A percentile compares a stretch with the other conserved stretches of the same genome.
These are phyloP conservation scores for Leucopsar rothschildi DNA, from an alignment of 2,113 vertebrate species.

Conservation along the genomic window DNA sequence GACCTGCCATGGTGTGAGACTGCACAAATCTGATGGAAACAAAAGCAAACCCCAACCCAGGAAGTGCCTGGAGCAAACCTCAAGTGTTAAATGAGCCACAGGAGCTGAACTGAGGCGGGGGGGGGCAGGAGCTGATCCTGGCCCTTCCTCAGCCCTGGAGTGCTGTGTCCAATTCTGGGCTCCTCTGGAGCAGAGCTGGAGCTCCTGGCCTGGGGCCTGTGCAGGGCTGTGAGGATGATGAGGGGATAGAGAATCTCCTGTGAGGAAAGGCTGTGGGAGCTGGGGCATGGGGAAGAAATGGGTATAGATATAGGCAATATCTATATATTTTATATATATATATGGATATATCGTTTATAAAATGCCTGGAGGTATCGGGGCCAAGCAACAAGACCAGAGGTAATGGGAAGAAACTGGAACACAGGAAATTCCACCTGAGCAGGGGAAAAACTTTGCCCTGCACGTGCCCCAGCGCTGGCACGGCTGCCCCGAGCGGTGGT, in stretches of 20 bases:
- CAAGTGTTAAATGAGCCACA: neutral
- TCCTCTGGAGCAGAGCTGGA: neutral
- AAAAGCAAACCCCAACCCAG: neutral
- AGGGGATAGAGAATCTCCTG: neutral
- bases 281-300: neutral
- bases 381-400: neutral
- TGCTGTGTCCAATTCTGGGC: neutral
- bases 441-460: neutral
- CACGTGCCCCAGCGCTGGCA: accelerated
- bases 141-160: neutral
- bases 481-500: neutral
- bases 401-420: neutral
- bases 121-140: neutral
- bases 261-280: neutral
- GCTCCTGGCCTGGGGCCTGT: neutral
- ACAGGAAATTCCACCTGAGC: neutral
- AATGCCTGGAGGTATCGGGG: neutral
- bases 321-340: no score
- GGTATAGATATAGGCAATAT: no score
- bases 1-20: neutral
- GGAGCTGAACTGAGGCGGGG: neutral
- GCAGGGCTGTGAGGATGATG: neutral
- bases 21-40: neutral
- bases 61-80: neutral
- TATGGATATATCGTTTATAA: neutral